phyloP scores from a whole-genome alignment of 2,797 vertebrate species.

The Cryptoprocta ferox region DNA sequence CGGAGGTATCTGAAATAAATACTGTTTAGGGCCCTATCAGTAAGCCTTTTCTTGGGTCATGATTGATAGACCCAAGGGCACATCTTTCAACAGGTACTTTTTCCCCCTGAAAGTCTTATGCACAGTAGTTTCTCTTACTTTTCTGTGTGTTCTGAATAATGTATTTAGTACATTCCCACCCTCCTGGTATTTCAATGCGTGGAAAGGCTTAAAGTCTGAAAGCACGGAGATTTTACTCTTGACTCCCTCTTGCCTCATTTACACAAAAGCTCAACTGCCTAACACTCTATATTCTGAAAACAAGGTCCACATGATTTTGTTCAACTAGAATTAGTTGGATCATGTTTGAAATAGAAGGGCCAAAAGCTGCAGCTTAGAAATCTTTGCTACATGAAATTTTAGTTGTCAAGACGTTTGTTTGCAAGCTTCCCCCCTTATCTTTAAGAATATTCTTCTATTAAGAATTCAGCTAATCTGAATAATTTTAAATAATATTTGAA shows the following conservation, averaged over 20 bases:
- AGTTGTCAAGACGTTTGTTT: conserved; percentile 24
- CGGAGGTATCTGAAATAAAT: background rate
- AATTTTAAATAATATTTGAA: conserved; percentile 61
- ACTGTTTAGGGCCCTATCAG: background rate
- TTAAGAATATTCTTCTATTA: conserved; percentile 43
- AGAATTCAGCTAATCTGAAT: conserved; percentile 20
- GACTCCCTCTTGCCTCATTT: background rate
- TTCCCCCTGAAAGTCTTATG: background rate
- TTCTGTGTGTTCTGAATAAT: background rate
- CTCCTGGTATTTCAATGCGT: conserved; percentile 17
- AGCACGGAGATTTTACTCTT: background rate
- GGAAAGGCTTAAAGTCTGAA: conserved; percentile 17
- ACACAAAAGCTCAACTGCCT: background rate
- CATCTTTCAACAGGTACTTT: background rate
- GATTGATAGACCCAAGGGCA: background rate
- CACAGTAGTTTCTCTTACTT: background rate
- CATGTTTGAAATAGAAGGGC: background rate
- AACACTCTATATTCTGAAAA: background rate
- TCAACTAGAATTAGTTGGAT: conserved; percentile 24
- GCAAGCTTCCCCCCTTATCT: conserved; percentile 17
- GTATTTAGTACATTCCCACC: background rate
- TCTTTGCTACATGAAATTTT: conserved; percentile 12
- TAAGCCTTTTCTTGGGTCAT: background rate
- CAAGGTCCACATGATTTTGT: background rate
- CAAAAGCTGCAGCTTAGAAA: background rate